These are phyloP conservation scores for Chionoecetes opilio DNA, from an alignment of 1,140 invertebrate species.

Conservation along the genomic window DNA sequence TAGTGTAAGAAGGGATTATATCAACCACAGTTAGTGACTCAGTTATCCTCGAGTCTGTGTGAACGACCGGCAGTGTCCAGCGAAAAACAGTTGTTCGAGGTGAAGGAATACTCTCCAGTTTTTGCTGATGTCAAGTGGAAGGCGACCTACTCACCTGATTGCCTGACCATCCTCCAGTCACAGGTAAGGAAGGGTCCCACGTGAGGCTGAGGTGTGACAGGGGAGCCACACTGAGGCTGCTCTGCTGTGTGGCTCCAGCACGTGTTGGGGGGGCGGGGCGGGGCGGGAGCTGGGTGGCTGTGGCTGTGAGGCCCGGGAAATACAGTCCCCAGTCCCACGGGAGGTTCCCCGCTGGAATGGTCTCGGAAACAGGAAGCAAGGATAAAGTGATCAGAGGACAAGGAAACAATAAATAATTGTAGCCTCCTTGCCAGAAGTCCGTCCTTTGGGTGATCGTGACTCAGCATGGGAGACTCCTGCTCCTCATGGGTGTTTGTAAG, in stretches of 20 bases:
- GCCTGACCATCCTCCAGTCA: background rate
- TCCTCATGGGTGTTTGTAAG: too few species aligned
- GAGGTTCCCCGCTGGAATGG: background rate
- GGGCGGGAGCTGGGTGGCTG: too few species aligned
- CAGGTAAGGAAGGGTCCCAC: background rate
- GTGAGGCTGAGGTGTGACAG: background rate
- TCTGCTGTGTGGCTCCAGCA: background rate
- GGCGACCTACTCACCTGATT: background rate
- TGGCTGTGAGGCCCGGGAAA: background rate
- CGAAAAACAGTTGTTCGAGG: background rate
- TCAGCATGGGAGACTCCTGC: background rate
- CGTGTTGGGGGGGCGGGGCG: background rate
- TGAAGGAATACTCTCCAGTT: background rate
- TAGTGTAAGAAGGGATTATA: slow-evolving; percentile 3
- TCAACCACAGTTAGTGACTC: background rate
- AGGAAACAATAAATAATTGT: background rate
- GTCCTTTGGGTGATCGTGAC: background rate
- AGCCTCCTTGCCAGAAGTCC: background rate
- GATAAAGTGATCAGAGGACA: slow-evolving; percentile 9
- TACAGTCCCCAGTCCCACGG: background rate
- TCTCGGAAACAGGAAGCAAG: background rate
- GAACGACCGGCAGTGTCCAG: background rate
- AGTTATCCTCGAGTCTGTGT: background rate
- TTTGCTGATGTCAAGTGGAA: slow-evolving; percentile 20
- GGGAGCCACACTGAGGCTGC: background rate